Evolutionary conservation across 2,888 invertebrate species (phyloP).

Genomic region (Dexiosoma caninum): DNA sequence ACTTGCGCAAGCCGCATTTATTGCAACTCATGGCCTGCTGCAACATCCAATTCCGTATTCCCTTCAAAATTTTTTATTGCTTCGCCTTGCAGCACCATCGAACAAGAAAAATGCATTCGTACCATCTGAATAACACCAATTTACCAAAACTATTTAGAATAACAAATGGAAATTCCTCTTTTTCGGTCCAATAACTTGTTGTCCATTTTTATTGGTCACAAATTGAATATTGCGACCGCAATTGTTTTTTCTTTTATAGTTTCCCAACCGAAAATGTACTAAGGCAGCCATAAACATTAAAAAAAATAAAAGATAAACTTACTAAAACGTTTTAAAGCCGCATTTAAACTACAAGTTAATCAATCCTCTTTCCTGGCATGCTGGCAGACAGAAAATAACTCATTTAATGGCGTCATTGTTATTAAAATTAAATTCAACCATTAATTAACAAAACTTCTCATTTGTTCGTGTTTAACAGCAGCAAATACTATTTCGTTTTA

Average conservation of each 20-base stretch:
- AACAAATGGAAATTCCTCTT: no score
- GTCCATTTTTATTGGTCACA: background rate
- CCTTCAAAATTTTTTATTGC: no score
- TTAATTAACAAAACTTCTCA: constrained; percentile 40
- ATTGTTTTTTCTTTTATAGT: background rate
- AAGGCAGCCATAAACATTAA: background rate
- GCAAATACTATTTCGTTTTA: background rate
- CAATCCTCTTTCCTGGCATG: constrained; percentile 6
- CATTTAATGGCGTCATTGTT: constrained; percentile 32
- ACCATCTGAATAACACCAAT: no score
- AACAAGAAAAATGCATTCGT: no score
- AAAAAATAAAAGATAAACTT: background rate
- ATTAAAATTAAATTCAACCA: constrained; percentile 27
- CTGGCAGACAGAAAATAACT: background rate
- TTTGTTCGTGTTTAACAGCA: constrained; percentile 7
- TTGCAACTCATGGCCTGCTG: no score
- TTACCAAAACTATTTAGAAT: no score
- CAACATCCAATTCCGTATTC: no score
- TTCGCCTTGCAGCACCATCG: no score
- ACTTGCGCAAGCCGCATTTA: no score
- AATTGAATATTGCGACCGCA: background rate
- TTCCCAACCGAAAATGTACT: background rate
- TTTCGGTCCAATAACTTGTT: background rate
- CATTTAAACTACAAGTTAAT: constrained; percentile 4
- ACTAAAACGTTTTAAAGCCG: background rate